phyloP scores from a whole-genome alignment of 2,888 invertebrate species.

The Amphipyra tragopoginis region DNA sequence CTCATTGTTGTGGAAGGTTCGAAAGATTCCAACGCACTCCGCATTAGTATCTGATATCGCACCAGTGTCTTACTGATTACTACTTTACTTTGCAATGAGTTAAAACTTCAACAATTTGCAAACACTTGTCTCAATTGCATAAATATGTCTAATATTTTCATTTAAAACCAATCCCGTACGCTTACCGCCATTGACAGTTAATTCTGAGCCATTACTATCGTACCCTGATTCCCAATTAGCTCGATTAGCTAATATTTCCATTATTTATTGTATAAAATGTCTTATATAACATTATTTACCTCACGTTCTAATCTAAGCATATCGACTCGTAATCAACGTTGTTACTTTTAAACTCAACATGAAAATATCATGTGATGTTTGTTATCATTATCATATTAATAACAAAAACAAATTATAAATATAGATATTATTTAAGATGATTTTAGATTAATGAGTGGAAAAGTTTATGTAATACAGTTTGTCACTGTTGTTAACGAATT shows the following conservation, averaged over 20 bases:
- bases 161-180: not conserved
- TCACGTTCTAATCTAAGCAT: constrained; percentile 23
- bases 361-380: constrained; percentile 30
- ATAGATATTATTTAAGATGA: constrained; percentile 23
- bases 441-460: constrained; percentile 63
- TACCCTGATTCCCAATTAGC: too few relatives aligned
- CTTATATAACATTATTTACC: not conserved
- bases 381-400: constrained; percentile 34
- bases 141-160: not conserved
- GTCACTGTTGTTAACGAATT: constrained; percentile 48
- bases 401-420: constrained; percentile 41
- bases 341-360: constrained; percentile 32
- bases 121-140: constrained; percentile 12
- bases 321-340: constrained; percentile 15
- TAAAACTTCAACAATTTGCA: constrained; percentile 7
- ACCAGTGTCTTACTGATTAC: constrained; percentile 10
- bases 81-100: constrained; percentile 11
- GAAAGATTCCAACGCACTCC: not conserved
- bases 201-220: not conserved
- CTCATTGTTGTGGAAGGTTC: constrained; percentile 10
- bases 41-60: not conserved
- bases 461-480: constrained; percentile 62
- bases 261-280: constrained; percentile 14
- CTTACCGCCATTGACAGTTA: not conserved
- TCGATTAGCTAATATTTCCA: not conserved